Base-by-base conservation (phyloP, 1,140 invertebrate species). In the Dryas iulia region DNA sequence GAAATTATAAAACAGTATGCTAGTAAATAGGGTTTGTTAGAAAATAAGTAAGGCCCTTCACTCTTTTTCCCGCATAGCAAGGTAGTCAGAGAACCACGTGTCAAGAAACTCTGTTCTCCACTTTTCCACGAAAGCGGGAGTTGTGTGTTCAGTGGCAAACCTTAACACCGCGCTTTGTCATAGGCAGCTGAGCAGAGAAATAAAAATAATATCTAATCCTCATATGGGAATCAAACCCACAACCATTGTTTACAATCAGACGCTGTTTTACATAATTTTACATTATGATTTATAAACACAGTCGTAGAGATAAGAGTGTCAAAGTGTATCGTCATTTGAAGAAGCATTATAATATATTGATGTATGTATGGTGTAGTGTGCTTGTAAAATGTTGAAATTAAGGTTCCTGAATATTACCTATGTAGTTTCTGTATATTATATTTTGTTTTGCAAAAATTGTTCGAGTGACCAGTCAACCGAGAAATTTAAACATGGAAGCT, bases 301-400 rank as follows among this genome's bases (percentile, higher is more conserved):
- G 7, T 21, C 8, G 59, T 28, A 25, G 10, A 67, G 75, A 81
- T 81, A 79, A 74, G 14, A 72, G 70, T 71, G 79, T 73, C 72
- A 70, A 69, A 74, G 77, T 73, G 59, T 74, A 76, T 77, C 70
- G 2, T 39, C 35, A 18, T 39, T 39, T 14, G n/a, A 8, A 39
- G n/a, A 39, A 39, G 1, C 35, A 39, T 39, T 7, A 14, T 39
- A 39, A 14, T 7, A 14, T 39, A 39, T n/a, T n/a, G n/a, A 39
- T n/a, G n/a, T 7, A 6, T n/a, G 35, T 39, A 39, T 14, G n/a
- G 35, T 39, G 35, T 39, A 39, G 35, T 14, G 35, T 4, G n/a
- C 1, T 39, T 3, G 26, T 28, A 39, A 39, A 14, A 39, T 39
- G 35, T 39, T 18, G n/a, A 1, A 5, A n/a, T 39, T 39, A 7